Conservation (phyloP, 2,888 invertebrate species). For the Drosophila emarginata region DNA sequence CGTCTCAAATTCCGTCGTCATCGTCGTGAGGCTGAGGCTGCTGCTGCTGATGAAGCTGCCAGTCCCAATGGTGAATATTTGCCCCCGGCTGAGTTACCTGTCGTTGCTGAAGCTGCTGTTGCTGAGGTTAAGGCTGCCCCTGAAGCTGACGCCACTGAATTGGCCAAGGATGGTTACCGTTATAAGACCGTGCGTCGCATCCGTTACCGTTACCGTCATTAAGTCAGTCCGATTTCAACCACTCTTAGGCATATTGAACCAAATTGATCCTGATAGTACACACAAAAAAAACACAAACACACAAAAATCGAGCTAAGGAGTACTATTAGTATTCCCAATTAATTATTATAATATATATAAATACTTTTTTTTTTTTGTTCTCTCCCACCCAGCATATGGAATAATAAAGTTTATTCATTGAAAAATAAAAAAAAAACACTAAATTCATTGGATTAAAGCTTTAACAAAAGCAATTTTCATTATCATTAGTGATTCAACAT, state of each 20-base stretch:
- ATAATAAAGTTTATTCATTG: slow-evolving; percentile 69
- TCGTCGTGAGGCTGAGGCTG: slow-evolving; percentile 72
- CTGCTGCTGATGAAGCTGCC: slow-evolving; percentile 47
- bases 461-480: slow-evolving; percentile 1
- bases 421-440: slow-evolving; percentile 30
- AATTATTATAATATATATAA: too few species aligned
- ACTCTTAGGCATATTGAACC: slow-evolving; percentile 66
- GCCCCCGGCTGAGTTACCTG: slow-evolving; percentile 68
- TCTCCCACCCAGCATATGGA: slow-evolving; percentile 54
- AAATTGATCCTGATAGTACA: slow-evolving; percentile 77
- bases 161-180: slow-evolving; percentile 79
- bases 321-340: background rate
- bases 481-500: slow-evolving; percentile 28
- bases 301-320: slow-evolving; percentile 9
- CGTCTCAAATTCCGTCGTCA: slow-evolving; percentile 71
- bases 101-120: slow-evolving; percentile 41
- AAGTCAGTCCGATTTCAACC: slow-evolving; percentile 33
- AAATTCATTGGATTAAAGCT: background rate
- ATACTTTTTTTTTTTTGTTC: slow-evolving; percentile 19
- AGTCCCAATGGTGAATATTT: slow-evolving; percentile 70
- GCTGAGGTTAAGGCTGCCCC: slow-evolving; percentile 28
- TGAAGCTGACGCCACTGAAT: slow-evolving; percentile 71
- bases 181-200: slow-evolving; percentile 80
- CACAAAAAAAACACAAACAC: slow-evolving; percentile 34
- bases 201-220: slow-evolving; percentile 78